These are phyloP conservation scores for Meda fulgida DNA, from an alignment of 2,797 vertebrate species.

Conservation along the genomic window DNA sequence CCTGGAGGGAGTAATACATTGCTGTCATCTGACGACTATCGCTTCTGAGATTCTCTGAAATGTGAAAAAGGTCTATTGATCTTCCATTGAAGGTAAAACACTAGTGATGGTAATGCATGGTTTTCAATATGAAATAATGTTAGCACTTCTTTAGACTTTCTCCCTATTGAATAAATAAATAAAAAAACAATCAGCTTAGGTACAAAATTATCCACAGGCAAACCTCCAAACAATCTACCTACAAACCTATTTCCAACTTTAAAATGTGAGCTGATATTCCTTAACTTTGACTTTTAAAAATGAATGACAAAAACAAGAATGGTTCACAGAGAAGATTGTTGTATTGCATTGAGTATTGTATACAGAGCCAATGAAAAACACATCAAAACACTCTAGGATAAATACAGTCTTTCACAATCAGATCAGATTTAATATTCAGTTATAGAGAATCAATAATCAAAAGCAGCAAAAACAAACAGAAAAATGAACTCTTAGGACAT, in stretches of 20 bases:
- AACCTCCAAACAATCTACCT: background rate
- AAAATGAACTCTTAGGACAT: slow-evolving; percentile 14
- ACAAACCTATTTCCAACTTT: background rate
- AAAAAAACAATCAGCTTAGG: too few species aligned
- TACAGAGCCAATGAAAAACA: slow-evolving; percentile 19
- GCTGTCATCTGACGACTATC: too few species aligned
- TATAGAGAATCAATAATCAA: slow-evolving; percentile 28
- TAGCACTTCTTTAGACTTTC: too few species aligned
- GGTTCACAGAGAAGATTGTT: background rate
- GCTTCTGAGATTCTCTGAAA: too few species aligned
- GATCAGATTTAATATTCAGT: slow-evolving; percentile 33
- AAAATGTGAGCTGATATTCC: background rate
- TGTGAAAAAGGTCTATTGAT: too few species aligned
- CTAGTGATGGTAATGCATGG: too few species aligned
- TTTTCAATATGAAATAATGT: too few species aligned
- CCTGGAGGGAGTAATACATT: too few species aligned
- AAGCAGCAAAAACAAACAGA: slow-evolving; percentile 34
- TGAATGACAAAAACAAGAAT: background rate
- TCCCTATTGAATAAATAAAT: too few species aligned
- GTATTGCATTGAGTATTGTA: slow-evolving; percentile 24
- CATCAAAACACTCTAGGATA: slow-evolving; percentile 9
- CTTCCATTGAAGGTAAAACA: too few species aligned
- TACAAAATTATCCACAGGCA: too few species aligned
- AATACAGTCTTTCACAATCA: slow-evolving; percentile 38
- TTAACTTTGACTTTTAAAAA: background rate